Base-by-base conservation (phyloP, 1,140 invertebrate species). In the Apis dorsata region DNA sequence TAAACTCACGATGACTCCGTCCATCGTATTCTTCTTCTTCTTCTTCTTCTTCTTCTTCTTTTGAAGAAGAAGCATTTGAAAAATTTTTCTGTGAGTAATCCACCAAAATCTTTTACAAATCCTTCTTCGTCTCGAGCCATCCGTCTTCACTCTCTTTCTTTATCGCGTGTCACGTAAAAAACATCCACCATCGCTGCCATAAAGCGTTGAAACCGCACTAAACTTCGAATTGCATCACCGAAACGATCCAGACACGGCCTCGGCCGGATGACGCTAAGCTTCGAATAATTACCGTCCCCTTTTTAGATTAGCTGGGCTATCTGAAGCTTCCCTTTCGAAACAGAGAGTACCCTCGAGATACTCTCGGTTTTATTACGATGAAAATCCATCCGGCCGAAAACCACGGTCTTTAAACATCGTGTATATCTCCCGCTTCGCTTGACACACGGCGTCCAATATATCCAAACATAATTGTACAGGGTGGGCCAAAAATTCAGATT, bases 271-370 rank as follows among this genome's bases (percentile, higher is more conserved):
- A 28, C 60, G 62, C 51, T 75, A 49, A 57, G 60, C 53, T 34
- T 2, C 53, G 53, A 51, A 75, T 76, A 81, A 74, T 81, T 69
- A 81, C n/a, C 79, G 51, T 73, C 60, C 51, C 60, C 73, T 75
- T 76, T 81, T 81, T 77, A 73, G 78, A 80, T 80, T 73, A 73
- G 69, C 63, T 63, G 49, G 24, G 1, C 55, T 70, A 59, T 79
- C 76, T 21, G n/a, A 49, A 51, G 55, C 55, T 55, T 70, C 55
- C n/a, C 34, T 60, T 80, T 63, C 70, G 59, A 73, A 73, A 73
- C 24, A 7, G 34, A 65, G 59, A 73, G 78, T 73, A 80, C 59
- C 78, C 70, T 44, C 12, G 59, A 80, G 70, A 80, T 63, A 65
- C 49, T 12, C 59, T 55, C 44, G 34, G 70, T 55, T 80, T 80